Evolutionary conservation across 2,888 invertebrate genomes (phyloP).

Genomic region (Cotesia congregata): DNA sequence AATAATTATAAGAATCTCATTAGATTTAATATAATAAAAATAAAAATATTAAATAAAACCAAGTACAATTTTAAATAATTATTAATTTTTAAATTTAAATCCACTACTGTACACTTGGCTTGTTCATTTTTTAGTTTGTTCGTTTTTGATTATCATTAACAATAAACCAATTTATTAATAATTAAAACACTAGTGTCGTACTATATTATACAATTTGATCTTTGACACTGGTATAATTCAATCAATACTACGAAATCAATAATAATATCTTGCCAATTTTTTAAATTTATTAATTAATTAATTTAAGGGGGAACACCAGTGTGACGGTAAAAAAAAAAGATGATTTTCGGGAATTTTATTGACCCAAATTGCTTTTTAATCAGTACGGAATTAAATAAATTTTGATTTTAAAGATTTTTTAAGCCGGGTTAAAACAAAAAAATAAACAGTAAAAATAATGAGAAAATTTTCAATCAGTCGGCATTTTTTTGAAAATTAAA

Average conservation of each 20-base stretch:
- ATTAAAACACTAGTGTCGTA: neutral
- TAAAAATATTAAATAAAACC: neutral
- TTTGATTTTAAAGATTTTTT: too few species aligned
- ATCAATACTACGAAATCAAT: neutral
- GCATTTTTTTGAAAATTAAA: too few species aligned
- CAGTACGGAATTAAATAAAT: too few species aligned
- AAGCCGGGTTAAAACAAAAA: too few species aligned
- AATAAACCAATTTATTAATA: constrained; percentile 34
- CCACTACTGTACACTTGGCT: constrained; percentile 43
- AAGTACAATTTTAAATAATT: neutral
- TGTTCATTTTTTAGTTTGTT: constrained; percentile 1
- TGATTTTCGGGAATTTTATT: too few species aligned
- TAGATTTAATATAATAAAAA: neutral
- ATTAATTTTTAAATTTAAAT: constrained; percentile 7
- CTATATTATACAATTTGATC: neutral
- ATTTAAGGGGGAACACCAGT: too few species aligned
- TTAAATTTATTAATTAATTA: neutral
- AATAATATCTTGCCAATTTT: neutral
- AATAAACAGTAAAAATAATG: too few species aligned
- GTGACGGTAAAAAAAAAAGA: too few species aligned
- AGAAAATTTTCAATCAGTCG: too few species aligned
- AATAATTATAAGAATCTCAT: neutral
- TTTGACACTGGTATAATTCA: neutral
- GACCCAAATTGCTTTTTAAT: too few species aligned
- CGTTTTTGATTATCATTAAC: constrained; percentile 48